Percentiles rank a stretch among this genome's conserved stretches.
These are phyloP conservation scores for Zalophus californianus DNA, from an alignment of 2,797 vertebrate genomes.

Conservation along the genomic window DNA sequence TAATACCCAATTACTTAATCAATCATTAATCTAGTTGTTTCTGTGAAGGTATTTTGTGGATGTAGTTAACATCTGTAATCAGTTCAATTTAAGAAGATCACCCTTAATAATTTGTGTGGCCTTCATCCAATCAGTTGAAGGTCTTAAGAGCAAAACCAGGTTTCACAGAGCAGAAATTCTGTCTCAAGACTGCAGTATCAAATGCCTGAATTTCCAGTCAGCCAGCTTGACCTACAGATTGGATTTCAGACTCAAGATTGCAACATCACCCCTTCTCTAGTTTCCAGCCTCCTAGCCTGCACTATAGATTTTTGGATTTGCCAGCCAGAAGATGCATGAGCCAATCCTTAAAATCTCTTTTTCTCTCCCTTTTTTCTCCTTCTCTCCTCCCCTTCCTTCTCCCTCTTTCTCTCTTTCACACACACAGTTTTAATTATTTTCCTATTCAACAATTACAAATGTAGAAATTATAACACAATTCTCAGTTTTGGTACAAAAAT, in stretches of 20 bases:
- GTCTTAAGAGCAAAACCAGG: not conserved
- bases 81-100: not conserved
- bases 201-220: not conserved
- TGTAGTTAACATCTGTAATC: not conserved
- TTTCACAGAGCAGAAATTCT: not conserved
- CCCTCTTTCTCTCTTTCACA: accelerated
- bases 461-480: not conserved
- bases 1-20: not conserved
- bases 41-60: not conserved
- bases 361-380: not conserved
- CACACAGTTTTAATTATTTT: not conserved
- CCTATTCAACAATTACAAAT: not conserved
- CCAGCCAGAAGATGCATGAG: not conserved
- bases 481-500: not conserved
- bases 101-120: not conserved
- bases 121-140: not conserved
- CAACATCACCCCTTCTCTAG: not conserved
- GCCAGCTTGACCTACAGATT: not conserved
- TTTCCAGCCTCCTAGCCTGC: not conserved
- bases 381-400: accelerated
- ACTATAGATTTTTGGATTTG: not conserved
- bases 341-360: not conserved
- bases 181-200: not conserved
- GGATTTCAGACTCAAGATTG: not conserved
- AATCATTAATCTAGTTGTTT: not conserved